Evolutionary conservation across 2,113 vertebrate species (phyloP), one percentile per base, ranked within the genome.

Genomic region (Passer montanus): DNA sequence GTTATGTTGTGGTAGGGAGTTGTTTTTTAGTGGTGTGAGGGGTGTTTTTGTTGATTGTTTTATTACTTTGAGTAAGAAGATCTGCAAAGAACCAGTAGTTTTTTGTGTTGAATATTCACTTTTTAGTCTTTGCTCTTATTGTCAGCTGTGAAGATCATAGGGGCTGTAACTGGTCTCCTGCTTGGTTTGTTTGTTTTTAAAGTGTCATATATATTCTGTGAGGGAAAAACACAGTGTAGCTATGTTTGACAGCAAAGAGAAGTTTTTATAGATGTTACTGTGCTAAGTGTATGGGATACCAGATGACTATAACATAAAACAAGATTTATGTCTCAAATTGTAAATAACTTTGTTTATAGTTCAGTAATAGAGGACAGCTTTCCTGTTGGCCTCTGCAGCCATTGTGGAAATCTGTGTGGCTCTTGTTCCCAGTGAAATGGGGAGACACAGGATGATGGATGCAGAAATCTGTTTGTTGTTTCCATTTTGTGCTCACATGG

Each of bases 361-460:
- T 72, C 49, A 47, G 10, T 55, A 55, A 35, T 27, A 39, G 44
- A 73, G 69, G 62, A 27, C 41, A 82, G 33, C 37, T 18, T 69
- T 90, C 44, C 58, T 66, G 15, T 60, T 26, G 33, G 73, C 69
- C 60, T 72, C 33, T 0, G 10, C 14, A 46, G 37, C 28, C 18
- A 2, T 78, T 1, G 2, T 11, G 19, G n/a, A 69, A 64, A 33
- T n/a, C 62, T 15, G 0, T 3, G 4, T 41, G 56, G 22, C 12
- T 39, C 62, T 55, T 18, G 13, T 60, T 69, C 41, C 53, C 1
- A 1, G 41, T 52, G 68, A 63, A n/a, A 28, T 8, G 44, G 43
- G 49, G 47, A 64, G 43, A 27, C 56, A 19, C 1, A 0, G 47
- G 13, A 11, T 55, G 78, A 33, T 52, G 82, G 74, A 31, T 41